phyloP scores from a whole-genome alignment of 2,797 vertebrate species.

The Diglossa cyanea region DNA sequence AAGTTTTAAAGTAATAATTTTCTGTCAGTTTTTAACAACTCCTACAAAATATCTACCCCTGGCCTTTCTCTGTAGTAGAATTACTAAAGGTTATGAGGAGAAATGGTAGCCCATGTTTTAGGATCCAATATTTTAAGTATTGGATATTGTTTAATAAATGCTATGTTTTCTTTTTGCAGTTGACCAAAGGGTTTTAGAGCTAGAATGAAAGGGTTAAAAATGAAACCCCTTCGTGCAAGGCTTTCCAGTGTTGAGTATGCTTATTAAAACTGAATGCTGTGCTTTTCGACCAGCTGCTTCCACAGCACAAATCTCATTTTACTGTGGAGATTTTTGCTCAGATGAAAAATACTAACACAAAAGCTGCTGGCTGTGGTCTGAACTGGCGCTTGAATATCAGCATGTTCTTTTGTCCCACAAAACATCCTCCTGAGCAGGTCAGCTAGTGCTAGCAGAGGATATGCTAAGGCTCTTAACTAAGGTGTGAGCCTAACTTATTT shows the following conservation, averaged over 20 bases:
- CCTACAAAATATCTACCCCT: neutral
- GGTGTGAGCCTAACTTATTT: neutral
- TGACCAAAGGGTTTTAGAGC: neutral
- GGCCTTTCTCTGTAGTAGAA: neutral
- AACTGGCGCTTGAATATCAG: constrained; percentile 30
- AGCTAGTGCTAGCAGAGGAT: neutral
- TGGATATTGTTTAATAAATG: neutral
- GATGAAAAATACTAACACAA: constrained; percentile 29
- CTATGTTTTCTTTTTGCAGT: neutral
- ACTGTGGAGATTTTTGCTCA: constrained; percentile 36
- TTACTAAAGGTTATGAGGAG: neutral
- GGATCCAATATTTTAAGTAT: neutral
- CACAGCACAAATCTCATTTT: constrained; percentile 23
- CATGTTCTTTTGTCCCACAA: neutral
- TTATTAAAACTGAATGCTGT: constrained; percentile 50
- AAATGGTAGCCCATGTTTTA: neutral
- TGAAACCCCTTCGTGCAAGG: neutral
- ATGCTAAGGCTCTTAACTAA: neutral
- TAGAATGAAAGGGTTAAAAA: constrained; percentile 32
- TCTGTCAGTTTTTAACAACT: neutral
- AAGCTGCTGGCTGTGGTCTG: neutral
- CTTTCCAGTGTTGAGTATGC: constrained; percentile 2
- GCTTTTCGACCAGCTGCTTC: constrained; percentile 58
- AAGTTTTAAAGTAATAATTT: neutral
- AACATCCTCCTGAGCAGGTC: neutral